A percentile compares a stretch with the other conserved stretches of the same genome.
These are phyloP conservation scores for Acronicta aceris DNA, from an alignment of 2,888 invertebrate genomes.

Conservation along the genomic window DNA sequence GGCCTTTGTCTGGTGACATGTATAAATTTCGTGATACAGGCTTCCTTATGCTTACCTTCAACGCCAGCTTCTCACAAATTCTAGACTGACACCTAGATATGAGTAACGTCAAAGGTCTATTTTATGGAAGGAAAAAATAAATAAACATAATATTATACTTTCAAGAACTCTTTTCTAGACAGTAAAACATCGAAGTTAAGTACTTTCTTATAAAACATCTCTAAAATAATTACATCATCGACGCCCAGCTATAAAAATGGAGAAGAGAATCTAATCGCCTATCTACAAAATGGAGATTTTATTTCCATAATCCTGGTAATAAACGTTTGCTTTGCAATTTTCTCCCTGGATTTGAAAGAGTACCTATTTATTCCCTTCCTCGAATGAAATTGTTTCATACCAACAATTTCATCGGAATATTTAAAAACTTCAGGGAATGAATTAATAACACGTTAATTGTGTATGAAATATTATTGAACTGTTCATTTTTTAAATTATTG, in stretches of 20 bases:
- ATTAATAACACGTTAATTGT: conserved; percentile 40
- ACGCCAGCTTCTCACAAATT: too few species aligned
- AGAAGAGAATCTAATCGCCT: conserved; percentile 47
- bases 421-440: conserved; percentile 39
- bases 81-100: too few species aligned
- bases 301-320: conserved; percentile 53
- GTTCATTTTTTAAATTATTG: too few species aligned
- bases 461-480: conserved; percentile 37
- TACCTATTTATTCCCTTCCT: conserved; percentile 28
- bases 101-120: too few species aligned
- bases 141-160: too few species aligned
- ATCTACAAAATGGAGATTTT: conserved; percentile 54
- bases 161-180: too few species aligned
- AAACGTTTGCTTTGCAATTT: conserved; percentile 50
- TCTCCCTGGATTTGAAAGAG: conserved; percentile 19
- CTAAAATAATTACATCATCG: conserved; percentile 42
- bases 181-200: too few species aligned
- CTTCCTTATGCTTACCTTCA: too few species aligned
- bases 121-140: too few species aligned
- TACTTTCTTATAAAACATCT: conserved; percentile 12
- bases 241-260: conserved; percentile 40
- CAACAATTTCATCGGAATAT: conserved; percentile 23
- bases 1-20: too few species aligned
- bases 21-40: too few species aligned
- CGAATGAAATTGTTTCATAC: conserved; percentile 34